Percentiles rank a stretch among this genome's conserved stretches.
phyloP scores from a whole-genome alignment of 2,888 invertebrate species.

The Falcaria lacertinaria region DNA sequence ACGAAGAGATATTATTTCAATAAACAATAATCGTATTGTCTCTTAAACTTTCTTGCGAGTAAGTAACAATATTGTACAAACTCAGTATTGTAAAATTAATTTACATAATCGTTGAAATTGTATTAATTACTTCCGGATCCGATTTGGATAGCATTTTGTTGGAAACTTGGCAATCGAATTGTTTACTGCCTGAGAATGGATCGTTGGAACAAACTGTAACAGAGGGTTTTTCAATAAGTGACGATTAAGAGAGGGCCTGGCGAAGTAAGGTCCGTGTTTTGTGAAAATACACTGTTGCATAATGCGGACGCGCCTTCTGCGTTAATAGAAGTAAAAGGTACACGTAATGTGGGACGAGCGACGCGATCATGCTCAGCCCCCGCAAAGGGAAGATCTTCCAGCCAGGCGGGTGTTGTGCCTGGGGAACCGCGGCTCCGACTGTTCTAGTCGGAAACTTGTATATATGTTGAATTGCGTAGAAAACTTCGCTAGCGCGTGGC shows the following conservation, averaged over 20 bases:
- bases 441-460: too few relatives aligned
- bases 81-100: background rate
- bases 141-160: slow-evolving; percentile 12
- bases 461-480: too few relatives aligned
- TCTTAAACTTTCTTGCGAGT: too few relatives aligned
- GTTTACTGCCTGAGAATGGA: slow-evolving; percentile 48
- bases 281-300: slow-evolving; percentile 25
- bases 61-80: background rate
- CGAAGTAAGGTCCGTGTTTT: slow-evolving; percentile 29
- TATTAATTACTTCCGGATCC: slow-evolving; percentile 8
- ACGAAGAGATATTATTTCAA: too few relatives aligned
- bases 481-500: too few relatives aligned
- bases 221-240: slow-evolving; percentile 62
- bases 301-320: slow-evolving; percentile 2
- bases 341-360: too few relatives aligned
- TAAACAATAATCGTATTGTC: too few relatives aligned
- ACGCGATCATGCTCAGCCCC: too few relatives aligned
- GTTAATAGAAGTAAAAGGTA: background rate
- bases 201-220: slow-evolving; percentile 42
- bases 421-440: too few relatives aligned
- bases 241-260: slow-evolving; percentile 51
- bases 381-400: too few relatives aligned
- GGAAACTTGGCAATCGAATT: slow-evolving; percentile 39
- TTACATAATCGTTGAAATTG: slow-evolving; percentile 1
- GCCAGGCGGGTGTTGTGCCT: too few relatives aligned